Conservation (phyloP, 2,888 invertebrate species). For the Heliconius aoede region DNA sequence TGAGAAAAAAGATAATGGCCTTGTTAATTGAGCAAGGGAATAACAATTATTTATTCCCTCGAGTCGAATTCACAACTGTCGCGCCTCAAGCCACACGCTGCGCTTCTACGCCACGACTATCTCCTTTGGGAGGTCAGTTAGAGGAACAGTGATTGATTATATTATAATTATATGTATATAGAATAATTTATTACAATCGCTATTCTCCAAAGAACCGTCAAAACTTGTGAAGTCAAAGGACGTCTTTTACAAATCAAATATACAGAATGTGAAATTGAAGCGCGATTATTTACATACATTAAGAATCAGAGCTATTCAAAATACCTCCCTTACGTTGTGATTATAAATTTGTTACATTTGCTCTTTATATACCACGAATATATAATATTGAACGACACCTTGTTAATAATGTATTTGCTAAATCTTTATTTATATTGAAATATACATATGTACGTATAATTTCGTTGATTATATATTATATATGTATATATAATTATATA, state of each 20-base stretch:
- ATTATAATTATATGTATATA: neutral
- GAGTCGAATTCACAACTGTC: no score
- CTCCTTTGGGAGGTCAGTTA: no score
- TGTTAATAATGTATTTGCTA: no score
- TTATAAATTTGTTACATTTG: slow-evolving; percentile 53
- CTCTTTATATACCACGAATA: slow-evolving; percentile 35
- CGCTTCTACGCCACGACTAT: no score
- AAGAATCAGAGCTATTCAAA: slow-evolving; percentile 62
- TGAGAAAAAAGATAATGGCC: no score
- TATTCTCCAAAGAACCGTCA: slow-evolving; percentile 33
- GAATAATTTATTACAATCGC: slow-evolving; percentile 15
- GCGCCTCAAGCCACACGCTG: no score
- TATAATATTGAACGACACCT: neutral
- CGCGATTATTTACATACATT: slow-evolving; percentile 64
- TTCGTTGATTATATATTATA: no score
- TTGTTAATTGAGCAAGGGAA: no score
- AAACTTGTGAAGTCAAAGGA: slow-evolving; percentile 48
- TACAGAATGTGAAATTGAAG: slow-evolving; percentile 45
- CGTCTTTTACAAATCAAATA: slow-evolving; percentile 46
- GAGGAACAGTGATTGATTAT: neutral
- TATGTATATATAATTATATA: no score
- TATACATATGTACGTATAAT: no score
- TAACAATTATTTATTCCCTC: no score
- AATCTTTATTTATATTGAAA: no score
- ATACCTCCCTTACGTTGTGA: slow-evolving; percentile 49